Percentiles rank a stretch among this genome's conserved stretches.
Evolutionary conservation across 2,797 vertebrate genomes (phyloP).

Genomic region (Pipistrellus kuhlii): DNA sequence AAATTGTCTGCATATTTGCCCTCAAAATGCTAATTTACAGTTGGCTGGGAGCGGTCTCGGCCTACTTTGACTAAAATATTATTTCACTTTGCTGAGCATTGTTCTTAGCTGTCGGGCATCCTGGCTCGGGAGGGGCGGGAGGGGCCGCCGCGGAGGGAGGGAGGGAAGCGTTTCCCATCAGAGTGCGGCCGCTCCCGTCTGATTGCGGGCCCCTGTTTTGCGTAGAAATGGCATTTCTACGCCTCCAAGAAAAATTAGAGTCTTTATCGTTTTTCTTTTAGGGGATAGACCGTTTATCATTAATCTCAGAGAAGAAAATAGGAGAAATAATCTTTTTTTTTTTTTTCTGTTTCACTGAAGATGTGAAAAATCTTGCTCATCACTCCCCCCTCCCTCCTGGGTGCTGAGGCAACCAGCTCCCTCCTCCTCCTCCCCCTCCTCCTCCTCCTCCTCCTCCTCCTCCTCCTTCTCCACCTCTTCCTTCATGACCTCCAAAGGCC

Average conservation of each 20-base stretch:
- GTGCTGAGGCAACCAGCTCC: not conserved
- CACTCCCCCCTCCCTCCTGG: not conserved
- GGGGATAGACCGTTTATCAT: conserved; percentile 95
- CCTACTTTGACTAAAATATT: conserved; percentile 91
- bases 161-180: conserved; percentile 91
- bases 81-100: conserved; percentile 90
- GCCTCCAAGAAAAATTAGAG: conserved; percentile 91
- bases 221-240: conserved; percentile 91
- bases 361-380: conserved; percentile 36
- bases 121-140: conserved; percentile 83
- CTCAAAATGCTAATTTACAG: conserved; percentile 99
- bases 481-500: conserved; percentile 58
- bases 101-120: conserved; percentile 92
- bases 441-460: not conserved
- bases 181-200: conserved; percentile 81
- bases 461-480: not conserved
- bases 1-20: conserved; percentile 99
- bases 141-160: conserved; percentile 17
- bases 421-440: not conserved
- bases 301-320: conserved; percentile 90
- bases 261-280: conserved; percentile 94
- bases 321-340: conserved; percentile 86
- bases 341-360: conserved; percentile 22
- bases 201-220: conserved; percentile 90
- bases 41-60: conserved; percentile 95